phyloP scores from a whole-genome alignment of 2,113 vertebrate species.

The Notiomystis cincta region DNA sequence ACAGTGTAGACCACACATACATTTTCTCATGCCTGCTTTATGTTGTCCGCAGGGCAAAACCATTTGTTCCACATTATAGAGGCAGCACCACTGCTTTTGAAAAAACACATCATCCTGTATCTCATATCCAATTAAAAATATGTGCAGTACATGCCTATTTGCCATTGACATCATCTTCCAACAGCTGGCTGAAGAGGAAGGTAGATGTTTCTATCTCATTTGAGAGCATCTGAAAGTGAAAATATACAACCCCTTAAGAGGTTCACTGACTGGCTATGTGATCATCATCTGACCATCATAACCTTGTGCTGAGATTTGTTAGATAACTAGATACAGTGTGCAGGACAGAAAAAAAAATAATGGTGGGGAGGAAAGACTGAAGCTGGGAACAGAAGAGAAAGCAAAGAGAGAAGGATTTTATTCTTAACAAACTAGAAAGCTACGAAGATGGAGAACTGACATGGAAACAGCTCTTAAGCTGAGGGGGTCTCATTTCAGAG shows the following conservation, averaged over 20 bases:
- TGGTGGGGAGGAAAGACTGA: not conserved
- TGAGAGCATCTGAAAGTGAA: conserved; percentile 20
- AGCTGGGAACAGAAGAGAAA: not conserved
- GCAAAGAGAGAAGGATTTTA: not conserved
- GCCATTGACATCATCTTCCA: not conserved
- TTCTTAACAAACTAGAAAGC: conserved; percentile 32
- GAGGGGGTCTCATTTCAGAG: not conserved
- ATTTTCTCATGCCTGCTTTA: conserved; percentile 3
- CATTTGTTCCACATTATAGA: conserved; percentile 5
- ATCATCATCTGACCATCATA: conserved; percentile 16
- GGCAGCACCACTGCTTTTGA: not conserved
- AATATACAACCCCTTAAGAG: not conserved
- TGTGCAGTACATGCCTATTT: not conserved
- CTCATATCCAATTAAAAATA: conserved; percentile 16
- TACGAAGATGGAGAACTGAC: conserved; percentile 5
- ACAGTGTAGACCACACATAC: not conserved
- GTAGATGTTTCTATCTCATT: not conserved
- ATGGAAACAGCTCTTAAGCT: conserved; percentile 40
- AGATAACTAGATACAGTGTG: not conserved
- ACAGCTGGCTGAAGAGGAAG: not conserved
- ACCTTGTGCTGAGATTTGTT: conserved; percentile 11
- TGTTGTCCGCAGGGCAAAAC: not conserved
- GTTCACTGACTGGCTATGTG: not conserved
- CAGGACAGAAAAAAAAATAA: not conserved
- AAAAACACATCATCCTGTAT: not conserved